phyloP scores from a whole-genome alignment of 2,113 vertebrate species.

The Erythrocercus mccallii region DNA sequence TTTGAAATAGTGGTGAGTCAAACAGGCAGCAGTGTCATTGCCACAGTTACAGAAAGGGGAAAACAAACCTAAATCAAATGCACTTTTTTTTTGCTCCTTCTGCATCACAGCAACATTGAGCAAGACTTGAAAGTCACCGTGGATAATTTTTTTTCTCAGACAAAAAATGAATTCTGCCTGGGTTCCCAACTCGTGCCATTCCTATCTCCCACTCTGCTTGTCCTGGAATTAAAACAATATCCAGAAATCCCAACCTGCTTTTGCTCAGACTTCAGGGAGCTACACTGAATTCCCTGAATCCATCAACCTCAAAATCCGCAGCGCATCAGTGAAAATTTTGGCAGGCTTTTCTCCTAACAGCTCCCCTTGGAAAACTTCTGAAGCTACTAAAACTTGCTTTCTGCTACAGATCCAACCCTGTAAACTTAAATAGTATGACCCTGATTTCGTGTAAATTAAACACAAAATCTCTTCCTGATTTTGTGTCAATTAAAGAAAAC shows the following conservation, averaged over 20 bases:
- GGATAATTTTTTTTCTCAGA: neutral
- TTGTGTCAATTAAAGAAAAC: neutral
- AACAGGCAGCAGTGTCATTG: neutral
- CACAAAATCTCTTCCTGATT: neutral
- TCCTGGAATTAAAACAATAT: neutral
- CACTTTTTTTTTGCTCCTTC: neutral
- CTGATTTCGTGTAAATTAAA: neutral
- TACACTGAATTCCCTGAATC: neutral
- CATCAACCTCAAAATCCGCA: fast-evolving
- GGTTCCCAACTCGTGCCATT: neutral
- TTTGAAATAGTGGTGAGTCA: constrained; percentile 43
- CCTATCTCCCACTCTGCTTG: neutral
- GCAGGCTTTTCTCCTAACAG: neutral
- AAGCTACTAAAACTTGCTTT: neutral
- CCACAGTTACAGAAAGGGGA: constrained; percentile 29
- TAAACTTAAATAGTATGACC: neutral
- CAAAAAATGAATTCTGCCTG: neutral
- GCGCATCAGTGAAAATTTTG: fast-evolving
- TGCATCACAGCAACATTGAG: neutral
- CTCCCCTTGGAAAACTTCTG: neutral
- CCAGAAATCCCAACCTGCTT: neutral
- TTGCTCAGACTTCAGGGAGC: neutral
- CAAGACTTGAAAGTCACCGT: neutral
- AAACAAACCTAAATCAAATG: constrained; percentile 35
- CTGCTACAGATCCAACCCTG: neutral